Evolutionary conservation across 2,113 vertebrate genomes (phyloP).

Genomic region (Alligator sinensis): DNA sequence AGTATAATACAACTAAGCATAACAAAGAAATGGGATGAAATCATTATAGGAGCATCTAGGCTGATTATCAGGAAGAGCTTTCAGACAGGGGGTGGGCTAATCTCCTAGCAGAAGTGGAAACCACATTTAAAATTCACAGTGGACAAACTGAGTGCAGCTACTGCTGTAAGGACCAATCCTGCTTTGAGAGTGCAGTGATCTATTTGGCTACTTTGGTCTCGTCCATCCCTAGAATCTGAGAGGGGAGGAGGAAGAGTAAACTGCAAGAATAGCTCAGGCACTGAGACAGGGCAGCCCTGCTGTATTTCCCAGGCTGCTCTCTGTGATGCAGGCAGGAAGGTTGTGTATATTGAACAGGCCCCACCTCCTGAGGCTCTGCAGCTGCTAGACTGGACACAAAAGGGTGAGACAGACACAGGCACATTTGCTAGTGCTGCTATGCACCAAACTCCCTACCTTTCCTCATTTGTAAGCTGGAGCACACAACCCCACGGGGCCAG

Average conservation of each 20-base stretch:
- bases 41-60: neutral
- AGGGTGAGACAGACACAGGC: neutral
- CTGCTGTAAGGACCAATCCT: neutral
- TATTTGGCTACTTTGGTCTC: accelerated
- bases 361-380: neutral
- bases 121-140: neutral
- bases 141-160: neutral
- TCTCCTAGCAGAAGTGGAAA: neutral
- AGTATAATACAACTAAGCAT: accelerated
- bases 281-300: neutral
- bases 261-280: neutral
- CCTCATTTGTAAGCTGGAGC: accelerated
- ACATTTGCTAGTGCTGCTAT: neutral
- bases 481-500: neutral
- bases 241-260: neutral
- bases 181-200: neutral
- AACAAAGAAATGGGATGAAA: neutral
- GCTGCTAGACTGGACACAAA: constrained; percentile 12
- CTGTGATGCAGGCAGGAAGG: constrained; percentile 10
- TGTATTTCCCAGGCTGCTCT: constrained; percentile 22
- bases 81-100: neutral
- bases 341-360: neutral
- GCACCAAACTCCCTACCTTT: neutral
- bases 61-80: neutral
- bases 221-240: neutral